Percentiles rank a stretch among this genome's conserved stretches.
These are phyloP conservation scores for Drosophila ananassae DNA, from an alignment of 1,140 invertebrate species.

Conservation along the genomic window DNA sequence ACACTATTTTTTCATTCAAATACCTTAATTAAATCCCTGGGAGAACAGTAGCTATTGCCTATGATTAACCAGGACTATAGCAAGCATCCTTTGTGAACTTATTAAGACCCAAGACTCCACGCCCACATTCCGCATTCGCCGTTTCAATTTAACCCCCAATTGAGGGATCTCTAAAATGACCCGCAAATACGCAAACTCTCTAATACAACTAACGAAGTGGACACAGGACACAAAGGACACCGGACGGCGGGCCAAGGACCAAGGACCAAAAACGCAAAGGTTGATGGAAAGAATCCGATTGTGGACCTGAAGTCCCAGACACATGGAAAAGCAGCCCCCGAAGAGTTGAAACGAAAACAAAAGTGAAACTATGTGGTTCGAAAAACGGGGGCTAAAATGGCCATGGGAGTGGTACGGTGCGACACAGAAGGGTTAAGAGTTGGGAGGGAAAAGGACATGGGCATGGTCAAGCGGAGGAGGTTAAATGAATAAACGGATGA, in stretches of 20 bases:
- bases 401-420: background rate
- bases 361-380: constrained; percentile 72
- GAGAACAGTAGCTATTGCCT: constrained; percentile 21
- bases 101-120: constrained; percentile 24
- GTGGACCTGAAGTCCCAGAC: constrained; percentile 35
- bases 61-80: constrained; percentile 1
- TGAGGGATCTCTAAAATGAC: constrained; percentile 49
- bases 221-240: constrained; percentile 52
- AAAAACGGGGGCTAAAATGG: constrained; percentile 8
- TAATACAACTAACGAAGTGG: constrained; percentile 81
- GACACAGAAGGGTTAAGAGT: background rate
- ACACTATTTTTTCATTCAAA: too few relatives aligned
- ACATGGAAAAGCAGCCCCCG: constrained; percentile 56
- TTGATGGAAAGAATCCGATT: constrained; percentile 40
- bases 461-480: constrained; percentile 66
- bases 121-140: constrained; percentile 7
- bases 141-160: constrained; percentile 46
- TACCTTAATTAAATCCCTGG: background rate
- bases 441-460: constrained; percentile 20
- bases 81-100: constrained; percentile 10
- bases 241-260: constrained; percentile 2
- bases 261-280: constrained; percentile 3
- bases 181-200: constrained; percentile 53
- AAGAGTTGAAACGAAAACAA: constrained; percentile 70
- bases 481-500: constrained; percentile 82